Percentiles rank a stretch among this genome's conserved stretches.
Evolutionary conservation across 2,888 invertebrate species (phyloP).

Genomic region (Blera fallax): DNA sequence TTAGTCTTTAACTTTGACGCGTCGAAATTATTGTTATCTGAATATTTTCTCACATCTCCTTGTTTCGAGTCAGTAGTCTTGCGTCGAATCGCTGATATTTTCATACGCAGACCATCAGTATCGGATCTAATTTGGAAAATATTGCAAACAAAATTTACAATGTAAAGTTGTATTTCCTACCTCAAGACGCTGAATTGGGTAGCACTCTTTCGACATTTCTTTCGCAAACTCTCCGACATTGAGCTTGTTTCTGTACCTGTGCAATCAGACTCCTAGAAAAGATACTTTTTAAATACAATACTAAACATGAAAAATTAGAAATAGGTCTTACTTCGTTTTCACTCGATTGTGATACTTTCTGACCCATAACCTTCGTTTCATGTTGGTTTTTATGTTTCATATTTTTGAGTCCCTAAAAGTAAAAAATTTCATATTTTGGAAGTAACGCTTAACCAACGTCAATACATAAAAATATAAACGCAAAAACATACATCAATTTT

Average conservation of each 20-base stretch:
- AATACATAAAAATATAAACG: too few relatives aligned
- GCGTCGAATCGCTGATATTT: constrained; percentile 80
- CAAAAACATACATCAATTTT: background rate
- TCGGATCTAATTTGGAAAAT: constrained; percentile 77
- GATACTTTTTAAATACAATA: background rate
- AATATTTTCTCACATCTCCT: constrained; percentile 24
- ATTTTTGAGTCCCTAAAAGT: constrained; percentile 50
- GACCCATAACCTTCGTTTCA: constrained; percentile 58
- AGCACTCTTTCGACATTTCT: constrained; percentile 68
- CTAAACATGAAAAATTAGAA: background rate
- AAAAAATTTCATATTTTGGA: background rate
- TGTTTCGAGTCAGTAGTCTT: constrained; percentile 47
- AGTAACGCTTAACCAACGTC: background rate
- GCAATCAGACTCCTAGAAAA: constrained; percentile 77
- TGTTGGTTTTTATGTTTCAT: constrained; percentile 67
- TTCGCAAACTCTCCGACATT: constrained; percentile 69
- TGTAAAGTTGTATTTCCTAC: background rate
- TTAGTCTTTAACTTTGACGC: constrained; percentile 51
- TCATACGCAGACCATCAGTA: constrained; percentile 81
- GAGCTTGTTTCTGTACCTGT: constrained; percentile 78
- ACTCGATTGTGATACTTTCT: constrained; percentile 74
- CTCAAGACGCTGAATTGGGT: constrained; percentile 79
- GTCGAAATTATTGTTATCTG: constrained; percentile 69
- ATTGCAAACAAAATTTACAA: background rate
- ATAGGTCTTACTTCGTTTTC: constrained; percentile 78